Evolutionary conservation across 1,140 invertebrate genomes (phyloP).

Genomic region (Nomia melanderi): DNA sequence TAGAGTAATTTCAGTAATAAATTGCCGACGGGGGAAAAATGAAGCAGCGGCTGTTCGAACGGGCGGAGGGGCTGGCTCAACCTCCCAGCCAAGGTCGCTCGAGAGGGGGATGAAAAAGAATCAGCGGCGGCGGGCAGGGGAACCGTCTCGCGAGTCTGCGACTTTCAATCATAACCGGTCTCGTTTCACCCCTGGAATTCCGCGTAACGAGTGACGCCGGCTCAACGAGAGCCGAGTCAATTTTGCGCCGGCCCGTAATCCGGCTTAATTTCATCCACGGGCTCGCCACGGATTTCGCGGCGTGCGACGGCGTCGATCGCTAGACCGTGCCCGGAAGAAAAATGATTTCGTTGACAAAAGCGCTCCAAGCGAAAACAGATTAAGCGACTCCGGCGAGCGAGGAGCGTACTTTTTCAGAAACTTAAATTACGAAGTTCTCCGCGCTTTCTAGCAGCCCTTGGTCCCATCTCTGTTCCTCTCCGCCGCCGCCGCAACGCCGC

Average conservation of each 20-base stretch:
- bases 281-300: not conserved
- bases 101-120: not conserved
- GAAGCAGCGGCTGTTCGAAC: not conserved
- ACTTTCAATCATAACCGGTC: not conserved
- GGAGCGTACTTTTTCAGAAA: not conserved
- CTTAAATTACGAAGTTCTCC: slow-evolving; percentile 30
- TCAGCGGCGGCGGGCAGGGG: not conserved
- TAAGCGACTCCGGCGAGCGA: not conserved
- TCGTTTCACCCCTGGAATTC: not conserved
- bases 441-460: not conserved
- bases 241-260: slow-evolving; percentile 19
- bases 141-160: not conserved
- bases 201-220: slow-evolving; percentile 21
- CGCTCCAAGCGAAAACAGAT: slow-evolving; percentile 20
- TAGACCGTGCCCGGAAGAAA: not conserved
- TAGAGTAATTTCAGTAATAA: slow-evolving; percentile 11
- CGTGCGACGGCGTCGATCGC: not conserved
- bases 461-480: not conserved
- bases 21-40: not conserved
- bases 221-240: slow-evolving; percentile 10
- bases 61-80: not conserved
- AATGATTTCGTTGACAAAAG: slow-evolving; percentile 29
- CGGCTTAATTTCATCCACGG: slow-evolving; percentile 17
- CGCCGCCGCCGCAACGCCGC: not conserved
- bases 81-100: not conserved